Conservation (phyloP, 2,888 invertebrate genomes). For the Spatulosminthurus flaviceps region DNA sequence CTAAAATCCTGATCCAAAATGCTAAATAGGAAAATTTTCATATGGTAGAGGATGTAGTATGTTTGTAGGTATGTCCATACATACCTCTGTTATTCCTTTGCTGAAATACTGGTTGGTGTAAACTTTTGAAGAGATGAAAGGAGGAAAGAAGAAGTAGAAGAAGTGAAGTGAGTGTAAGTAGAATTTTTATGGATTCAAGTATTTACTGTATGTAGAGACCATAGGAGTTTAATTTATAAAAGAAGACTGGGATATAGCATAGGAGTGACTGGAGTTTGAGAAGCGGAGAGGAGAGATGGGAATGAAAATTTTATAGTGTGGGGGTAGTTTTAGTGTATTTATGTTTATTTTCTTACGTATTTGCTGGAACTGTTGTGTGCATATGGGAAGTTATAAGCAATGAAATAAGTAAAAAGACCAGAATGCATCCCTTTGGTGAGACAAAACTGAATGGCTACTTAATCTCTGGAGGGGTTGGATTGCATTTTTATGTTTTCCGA, state of each 20-base stretch:
- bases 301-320: conserved; percentile 2
- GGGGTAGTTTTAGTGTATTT: conserved; percentile 8
- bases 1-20: too few relatives aligned
- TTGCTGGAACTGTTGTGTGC: too few relatives aligned
- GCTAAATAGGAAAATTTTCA: too few relatives aligned
- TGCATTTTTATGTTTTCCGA: conserved; percentile 16
- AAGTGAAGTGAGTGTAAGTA: not conserved
- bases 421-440: not conserved
- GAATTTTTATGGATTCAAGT: not conserved
- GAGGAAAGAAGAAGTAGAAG: not conserved
- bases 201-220: too few relatives aligned
- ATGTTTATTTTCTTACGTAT: not conserved
- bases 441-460: conserved; percentile 24
- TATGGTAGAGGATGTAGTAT: not conserved
- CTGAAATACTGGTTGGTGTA: not conserved
- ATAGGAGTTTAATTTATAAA: too few relatives aligned
- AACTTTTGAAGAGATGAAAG: conserved; percentile 8
- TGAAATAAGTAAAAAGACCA: too few relatives aligned
- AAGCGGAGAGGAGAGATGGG: not conserved
- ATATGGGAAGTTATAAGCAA: too few relatives aligned
- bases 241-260: too few relatives aligned
- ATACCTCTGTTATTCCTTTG: not conserved
- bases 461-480: conserved; percentile 35
- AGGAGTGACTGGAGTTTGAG: too few relatives aligned
- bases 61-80: not conserved